phyloP scores from a whole-genome alignment of 2,888 invertebrate genomes.

The Saturnia pavonia region DNA sequence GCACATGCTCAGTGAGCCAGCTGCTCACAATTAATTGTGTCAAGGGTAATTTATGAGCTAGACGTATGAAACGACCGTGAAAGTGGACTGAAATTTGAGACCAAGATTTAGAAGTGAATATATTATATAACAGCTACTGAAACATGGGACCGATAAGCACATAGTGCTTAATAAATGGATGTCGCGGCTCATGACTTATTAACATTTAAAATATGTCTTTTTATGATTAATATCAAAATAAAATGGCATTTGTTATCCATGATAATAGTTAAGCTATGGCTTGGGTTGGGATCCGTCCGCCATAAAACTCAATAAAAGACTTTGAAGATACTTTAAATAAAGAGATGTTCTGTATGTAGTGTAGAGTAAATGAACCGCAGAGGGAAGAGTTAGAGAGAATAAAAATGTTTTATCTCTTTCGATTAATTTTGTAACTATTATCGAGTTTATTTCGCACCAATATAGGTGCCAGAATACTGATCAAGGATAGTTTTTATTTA shows the following conservation, averaged over 20 bases:
- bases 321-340: too few species aligned
- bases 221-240: neutral
- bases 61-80: constrained; percentile 13
- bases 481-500: too few species aligned
- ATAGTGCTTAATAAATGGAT: neutral
- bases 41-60: constrained; percentile 1
- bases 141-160: neutral
- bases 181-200: neutral
- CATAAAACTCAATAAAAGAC: too few species aligned
- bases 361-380: too few species aligned
- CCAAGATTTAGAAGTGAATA: constrained; percentile 12
- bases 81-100: constrained; percentile 15
- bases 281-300: too few species aligned
- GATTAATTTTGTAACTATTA: too few species aligned
- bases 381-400: too few species aligned
- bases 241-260: neutral
- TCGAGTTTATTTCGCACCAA: too few species aligned
- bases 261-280: too few species aligned
- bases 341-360: too few species aligned
- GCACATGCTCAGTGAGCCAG: neutral
- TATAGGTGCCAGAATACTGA: too few species aligned
- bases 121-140: constrained; percentile 1
- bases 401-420: too few species aligned
- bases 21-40: neutral
- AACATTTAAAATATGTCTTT: neutral